Evolutionary conservation across 1,140 invertebrate species (phyloP).

Genomic region (Bombus superbus): DNA sequence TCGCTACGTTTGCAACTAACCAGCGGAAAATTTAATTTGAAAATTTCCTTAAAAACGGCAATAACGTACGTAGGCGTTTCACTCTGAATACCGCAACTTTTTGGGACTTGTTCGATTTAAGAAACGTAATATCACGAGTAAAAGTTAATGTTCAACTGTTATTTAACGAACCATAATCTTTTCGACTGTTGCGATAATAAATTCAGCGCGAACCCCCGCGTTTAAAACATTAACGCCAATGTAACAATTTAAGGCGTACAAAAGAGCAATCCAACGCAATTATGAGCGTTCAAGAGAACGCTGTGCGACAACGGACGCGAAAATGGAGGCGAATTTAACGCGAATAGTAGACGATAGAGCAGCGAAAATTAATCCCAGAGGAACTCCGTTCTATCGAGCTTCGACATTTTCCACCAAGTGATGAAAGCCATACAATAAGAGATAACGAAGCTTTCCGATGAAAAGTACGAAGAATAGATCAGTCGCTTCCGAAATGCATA

Average conservation of each 20-base stretch:
- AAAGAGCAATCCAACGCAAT: conserved; percentile 49
- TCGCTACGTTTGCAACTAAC: no score
- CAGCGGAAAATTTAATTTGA: neutral
- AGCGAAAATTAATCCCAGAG: conserved; percentile 59
- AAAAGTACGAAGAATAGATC: conserved; percentile 4
- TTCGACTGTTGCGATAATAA: neutral
- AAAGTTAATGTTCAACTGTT: neutral
- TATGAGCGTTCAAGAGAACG: conserved; percentile 43
- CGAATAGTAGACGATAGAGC: conserved; percentile 46
- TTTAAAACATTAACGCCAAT: conserved; percentile 23
- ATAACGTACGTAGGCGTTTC: neutral
- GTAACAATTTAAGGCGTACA: conserved; percentile 42
- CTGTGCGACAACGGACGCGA: conserved; percentile 46
- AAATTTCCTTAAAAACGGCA: neutral
- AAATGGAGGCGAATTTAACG: conserved; percentile 56
- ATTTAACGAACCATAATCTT: neutral
- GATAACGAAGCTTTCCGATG: conserved; percentile 19
- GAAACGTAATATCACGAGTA: neutral
- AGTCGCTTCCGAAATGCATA: neutral
- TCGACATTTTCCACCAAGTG: conserved; percentile 28
- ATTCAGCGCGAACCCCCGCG: neutral
- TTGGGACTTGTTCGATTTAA: neutral
- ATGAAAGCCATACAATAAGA: conserved; percentile 34
- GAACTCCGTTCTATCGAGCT: conserved; percentile 16
- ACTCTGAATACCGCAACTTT: neutral